A percentile compares a stretch with the other conserved stretches of the same genome.
Evolutionary conservation across 2,888 invertebrate species (phyloP).

Genomic region (Microchrysa polita): DNA sequence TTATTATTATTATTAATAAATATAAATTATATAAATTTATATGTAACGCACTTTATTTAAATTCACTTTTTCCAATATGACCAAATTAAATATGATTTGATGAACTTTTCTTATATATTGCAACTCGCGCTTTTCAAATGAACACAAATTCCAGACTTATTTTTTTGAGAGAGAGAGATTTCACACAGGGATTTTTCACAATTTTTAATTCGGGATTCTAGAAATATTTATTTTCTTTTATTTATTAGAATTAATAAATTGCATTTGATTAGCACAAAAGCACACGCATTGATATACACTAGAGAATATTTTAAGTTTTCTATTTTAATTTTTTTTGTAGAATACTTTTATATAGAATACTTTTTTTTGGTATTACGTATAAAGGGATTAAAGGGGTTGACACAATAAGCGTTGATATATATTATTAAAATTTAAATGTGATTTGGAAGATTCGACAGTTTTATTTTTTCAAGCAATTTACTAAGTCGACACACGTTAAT

Average conservation of each 20-base stretch:
- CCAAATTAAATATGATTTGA: neutral
- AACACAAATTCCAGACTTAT: conserved; percentile 40
- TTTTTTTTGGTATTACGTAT: no score
- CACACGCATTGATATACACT: conserved; percentile 18
- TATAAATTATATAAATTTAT: conserved; percentile 19
- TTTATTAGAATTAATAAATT: conserved; percentile 27
- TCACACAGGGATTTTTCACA: no score
- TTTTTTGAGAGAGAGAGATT: conserved; percentile 6
- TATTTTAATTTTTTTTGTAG: conserved; percentile 11
- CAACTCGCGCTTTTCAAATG: conserved; percentile 15
- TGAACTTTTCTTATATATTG: conserved; percentile 7
- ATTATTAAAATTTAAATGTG: no score
- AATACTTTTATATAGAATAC: no score
- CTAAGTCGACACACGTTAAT: no score
- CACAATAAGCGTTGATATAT: no score
- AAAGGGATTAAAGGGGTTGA: no score
- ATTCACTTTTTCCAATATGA: conserved; percentile 29
- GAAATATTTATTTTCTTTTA: no score
- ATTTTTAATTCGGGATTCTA: conserved; percentile 10
- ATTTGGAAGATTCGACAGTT: no score
- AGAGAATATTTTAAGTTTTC: conserved; percentile 1
- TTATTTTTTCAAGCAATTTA: no score
- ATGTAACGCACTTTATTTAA: conserved; percentile 27
- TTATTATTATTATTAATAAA: conserved; percentile 11
- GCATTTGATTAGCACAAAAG: conserved; percentile 32